A percentile compares a stretch with the other conserved stretches of the same genome.
phyloP scores from a whole-genome alignment of 2,888 invertebrate species.

The Synanthedon myopaeformis region DNA sequence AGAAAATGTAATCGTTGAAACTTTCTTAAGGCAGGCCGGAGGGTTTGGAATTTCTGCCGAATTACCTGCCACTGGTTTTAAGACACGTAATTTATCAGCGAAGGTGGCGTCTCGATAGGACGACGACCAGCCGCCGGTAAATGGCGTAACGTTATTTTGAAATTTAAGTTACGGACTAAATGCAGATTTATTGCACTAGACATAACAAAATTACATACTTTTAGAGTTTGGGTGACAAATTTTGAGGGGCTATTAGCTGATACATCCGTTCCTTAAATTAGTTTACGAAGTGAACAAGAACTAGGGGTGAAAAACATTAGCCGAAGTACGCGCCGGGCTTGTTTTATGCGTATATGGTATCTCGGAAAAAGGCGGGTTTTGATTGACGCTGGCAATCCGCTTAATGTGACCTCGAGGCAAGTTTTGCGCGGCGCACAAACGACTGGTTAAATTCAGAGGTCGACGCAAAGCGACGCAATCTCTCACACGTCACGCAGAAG shows the following conservation, averaged over 20 bases:
- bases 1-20: conserved; percentile 65
- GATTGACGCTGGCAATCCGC: conserved; percentile 68
- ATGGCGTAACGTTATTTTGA: conserved; percentile 15
- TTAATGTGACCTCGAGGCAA: conserved; percentile 68
- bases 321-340: conserved; percentile 16
- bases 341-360: conserved; percentile 33
- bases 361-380: conserved; percentile 59
- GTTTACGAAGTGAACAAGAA: background rate
- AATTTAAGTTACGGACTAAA: background rate
- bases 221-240: background rate
- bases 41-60: conserved; percentile 58
- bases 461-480: conserved; percentile 66
- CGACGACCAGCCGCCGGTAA: conserved; percentile 34
- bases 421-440: conserved; percentile 60
- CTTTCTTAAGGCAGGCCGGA: conserved; percentile 49
- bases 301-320: conserved; percentile 24
- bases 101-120: conserved; percentile 41
- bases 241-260: background rate
- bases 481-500: conserved; percentile 62
- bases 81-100: conserved; percentile 74
- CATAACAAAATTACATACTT: background rate
- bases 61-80: conserved; percentile 75
- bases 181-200: background rate
- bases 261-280: conserved; percentile 5
- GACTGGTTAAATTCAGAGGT: conserved; percentile 67